Conservation (phyloP, 2,797 vertebrate genomes). For the Rhodeus uyekii region DNA sequence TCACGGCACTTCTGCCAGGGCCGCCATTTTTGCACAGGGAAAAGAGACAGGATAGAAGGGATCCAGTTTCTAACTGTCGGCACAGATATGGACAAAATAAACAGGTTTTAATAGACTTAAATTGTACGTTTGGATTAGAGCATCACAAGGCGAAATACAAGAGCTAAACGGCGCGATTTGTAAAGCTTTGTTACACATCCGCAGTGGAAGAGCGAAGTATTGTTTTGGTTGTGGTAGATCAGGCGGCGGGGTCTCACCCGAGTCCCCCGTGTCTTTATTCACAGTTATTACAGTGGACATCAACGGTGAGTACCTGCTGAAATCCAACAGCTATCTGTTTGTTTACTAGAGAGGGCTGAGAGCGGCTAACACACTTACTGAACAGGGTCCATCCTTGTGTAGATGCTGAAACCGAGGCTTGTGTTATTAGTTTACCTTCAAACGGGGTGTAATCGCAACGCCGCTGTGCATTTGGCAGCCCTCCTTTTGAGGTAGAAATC, state of each 20-base stretch:
- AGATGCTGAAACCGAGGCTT: slow-evolving; percentile 40
- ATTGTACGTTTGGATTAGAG: slow-evolving; percentile 46
- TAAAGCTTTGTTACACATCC: slow-evolving; percentile 78
- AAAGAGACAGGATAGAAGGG: slow-evolving; percentile 86
- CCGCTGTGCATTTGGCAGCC: neutral
- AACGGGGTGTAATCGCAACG: neutral
- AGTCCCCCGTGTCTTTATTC: slow-evolving; percentile 73
- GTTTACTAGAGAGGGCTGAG: neutral
- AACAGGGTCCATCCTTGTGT: slow-evolving; percentile 55
- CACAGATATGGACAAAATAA: slow-evolving; percentile 72
- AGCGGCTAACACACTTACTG: slow-evolving; percentile 65
- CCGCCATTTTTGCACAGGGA: slow-evolving; percentile 99
- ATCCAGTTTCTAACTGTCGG: slow-evolving; percentile 83
- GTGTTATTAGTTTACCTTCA: neutral
- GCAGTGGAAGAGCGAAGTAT: slow-evolving; percentile 88
- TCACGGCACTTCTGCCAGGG: slow-evolving; percentile 81
- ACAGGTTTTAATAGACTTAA: slow-evolving; percentile 65
- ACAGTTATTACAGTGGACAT: slow-evolving; percentile 82
- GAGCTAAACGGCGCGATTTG: slow-evolving; percentile 58
- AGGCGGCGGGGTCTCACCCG: slow-evolving; percentile 80
- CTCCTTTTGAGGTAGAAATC: neutral
- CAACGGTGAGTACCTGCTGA: slow-evolving; percentile 83
- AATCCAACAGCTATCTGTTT: neutral
- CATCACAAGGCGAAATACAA: slow-evolving; percentile 45
- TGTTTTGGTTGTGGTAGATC: slow-evolving; percentile 89